These are phyloP conservation scores for Otocyon megalotis DNA, from an alignment of 2,113 vertebrate genomes.

Conservation along the genomic window DNA sequence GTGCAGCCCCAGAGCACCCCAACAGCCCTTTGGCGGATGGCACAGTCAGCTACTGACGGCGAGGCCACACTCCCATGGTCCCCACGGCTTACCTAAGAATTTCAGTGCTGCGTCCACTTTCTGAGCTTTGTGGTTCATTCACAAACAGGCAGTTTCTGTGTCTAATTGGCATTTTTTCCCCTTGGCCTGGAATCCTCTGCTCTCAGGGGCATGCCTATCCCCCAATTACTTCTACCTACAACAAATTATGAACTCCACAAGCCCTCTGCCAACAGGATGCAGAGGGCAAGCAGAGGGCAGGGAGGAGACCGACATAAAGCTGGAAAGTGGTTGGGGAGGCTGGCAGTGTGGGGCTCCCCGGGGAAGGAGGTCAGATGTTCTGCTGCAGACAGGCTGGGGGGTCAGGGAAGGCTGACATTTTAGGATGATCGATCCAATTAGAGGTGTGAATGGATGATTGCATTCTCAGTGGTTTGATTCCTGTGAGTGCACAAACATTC, in stretches of 20 bases:
- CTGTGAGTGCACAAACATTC: background rate
- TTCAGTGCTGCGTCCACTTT: background rate
- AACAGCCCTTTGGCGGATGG: background rate
- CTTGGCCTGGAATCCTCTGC: background rate
- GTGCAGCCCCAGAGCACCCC: background rate
- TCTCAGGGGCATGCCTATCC: background rate
- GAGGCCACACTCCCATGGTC: background rate
- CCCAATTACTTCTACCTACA: background rate
- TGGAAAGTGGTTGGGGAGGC: background rate
- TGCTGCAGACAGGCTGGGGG: background rate
- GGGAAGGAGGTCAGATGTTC: too few relatives aligned
- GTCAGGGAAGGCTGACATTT: background rate
- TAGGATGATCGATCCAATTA: background rate
- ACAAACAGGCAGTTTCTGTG: background rate
- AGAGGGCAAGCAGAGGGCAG: background rate
- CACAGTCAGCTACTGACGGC: too few relatives aligned
- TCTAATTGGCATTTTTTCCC: background rate
- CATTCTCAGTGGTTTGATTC: background rate
- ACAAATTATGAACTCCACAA: background rate
- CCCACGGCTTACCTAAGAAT: background rate
- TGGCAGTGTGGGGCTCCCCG: rapidly evolving
- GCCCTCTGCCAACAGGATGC: background rate
- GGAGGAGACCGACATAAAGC: background rate
- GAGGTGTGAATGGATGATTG: too few relatives aligned
- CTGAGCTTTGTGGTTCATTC: background rate